phyloP scores from a whole-genome alignment of 2,888 invertebrate species.

The Diarsia brunnea region DNA sequence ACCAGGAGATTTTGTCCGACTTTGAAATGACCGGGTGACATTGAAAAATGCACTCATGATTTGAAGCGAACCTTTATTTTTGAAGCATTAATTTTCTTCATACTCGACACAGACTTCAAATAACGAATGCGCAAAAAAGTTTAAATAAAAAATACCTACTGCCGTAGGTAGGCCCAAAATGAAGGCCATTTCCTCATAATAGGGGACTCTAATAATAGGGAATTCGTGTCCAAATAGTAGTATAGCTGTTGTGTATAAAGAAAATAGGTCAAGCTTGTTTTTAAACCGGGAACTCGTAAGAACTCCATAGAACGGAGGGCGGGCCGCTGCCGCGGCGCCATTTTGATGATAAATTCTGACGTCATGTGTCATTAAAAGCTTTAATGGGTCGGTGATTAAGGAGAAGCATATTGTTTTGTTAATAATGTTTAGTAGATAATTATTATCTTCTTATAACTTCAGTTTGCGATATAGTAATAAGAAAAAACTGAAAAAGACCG shows the following conservation, averaged over 20 bases:
- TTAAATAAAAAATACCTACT: too few relatives aligned
- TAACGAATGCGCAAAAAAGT: neutral
- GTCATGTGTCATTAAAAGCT: slow-evolving; percentile 45
- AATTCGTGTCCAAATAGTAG: neutral
- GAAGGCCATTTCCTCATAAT: neutral
- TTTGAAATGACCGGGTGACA: slow-evolving; percentile 27
- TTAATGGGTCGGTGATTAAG: slow-evolving; percentile 12
- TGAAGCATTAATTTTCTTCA: neutral
- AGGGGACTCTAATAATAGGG: neutral
- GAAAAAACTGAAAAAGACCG: neutral
- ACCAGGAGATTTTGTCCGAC: slow-evolving; percentile 1
- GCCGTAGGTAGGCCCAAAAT: neutral
- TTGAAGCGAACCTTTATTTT: neutral
- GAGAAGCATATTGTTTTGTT: slow-evolving; percentile 3
- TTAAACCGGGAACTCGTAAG: slow-evolving; percentile 33
- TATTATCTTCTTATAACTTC: neutral
- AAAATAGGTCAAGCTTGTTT: slow-evolving; percentile 44
- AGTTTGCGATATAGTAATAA: neutral
- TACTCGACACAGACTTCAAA: neutral
- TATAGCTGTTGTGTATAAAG: neutral
- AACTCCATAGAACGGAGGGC: slow-evolving; percentile 17
- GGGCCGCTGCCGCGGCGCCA: slow-evolving; percentile 34
- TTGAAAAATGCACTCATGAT: slow-evolving; percentile 7
- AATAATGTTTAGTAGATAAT: neutral
- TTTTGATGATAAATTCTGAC: slow-evolving; percentile 39